phyloP scores from a whole-genome alignment of 1,140 invertebrate species.

The Triops longicaudatus region DNA sequence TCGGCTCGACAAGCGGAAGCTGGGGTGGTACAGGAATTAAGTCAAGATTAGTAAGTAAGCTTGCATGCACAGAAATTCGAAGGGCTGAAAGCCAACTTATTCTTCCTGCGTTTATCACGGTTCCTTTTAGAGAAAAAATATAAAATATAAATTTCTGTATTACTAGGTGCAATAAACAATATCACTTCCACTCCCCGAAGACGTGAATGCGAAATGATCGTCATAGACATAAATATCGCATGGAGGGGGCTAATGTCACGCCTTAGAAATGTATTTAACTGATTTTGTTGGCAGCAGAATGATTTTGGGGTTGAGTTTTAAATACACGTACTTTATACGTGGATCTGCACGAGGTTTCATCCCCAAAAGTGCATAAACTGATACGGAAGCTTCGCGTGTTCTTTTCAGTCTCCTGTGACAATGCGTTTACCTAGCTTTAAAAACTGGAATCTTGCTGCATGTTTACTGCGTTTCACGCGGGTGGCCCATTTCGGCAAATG shows the following conservation, averaged over 20 bases:
- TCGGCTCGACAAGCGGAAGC: too few species aligned
- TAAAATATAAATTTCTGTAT: too few species aligned
- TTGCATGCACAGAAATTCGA: too few species aligned
- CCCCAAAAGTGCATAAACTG: not conserved
- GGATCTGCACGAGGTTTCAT: not conserved
- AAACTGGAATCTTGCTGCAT: not conserved
- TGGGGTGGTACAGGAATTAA: too few species aligned
- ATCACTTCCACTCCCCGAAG: not conserved
- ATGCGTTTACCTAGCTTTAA: not conserved
- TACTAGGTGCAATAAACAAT: too few species aligned
- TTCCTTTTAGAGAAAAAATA: not conserved
- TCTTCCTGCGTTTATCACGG: too few species aligned
- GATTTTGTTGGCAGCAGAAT: not conserved
- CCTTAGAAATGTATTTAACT: not conserved
- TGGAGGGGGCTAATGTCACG: not conserved
- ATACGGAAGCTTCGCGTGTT: not conserved
- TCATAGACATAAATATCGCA: not conserved
- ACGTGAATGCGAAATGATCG: not conserved
- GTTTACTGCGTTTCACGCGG: not conserved
- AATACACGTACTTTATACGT: not conserved
- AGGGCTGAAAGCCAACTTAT: too few species aligned
- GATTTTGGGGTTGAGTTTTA: not conserved
- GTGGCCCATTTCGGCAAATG: constrained; percentile 14
- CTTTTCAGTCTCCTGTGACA: not conserved
- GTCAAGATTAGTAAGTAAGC: too few species aligned